A percentile compares a stretch with the other conserved stretches of the same genome.
Conservation (phyloP, 2,888 invertebrate genomes). For the Clanis bilineata region DNA sequence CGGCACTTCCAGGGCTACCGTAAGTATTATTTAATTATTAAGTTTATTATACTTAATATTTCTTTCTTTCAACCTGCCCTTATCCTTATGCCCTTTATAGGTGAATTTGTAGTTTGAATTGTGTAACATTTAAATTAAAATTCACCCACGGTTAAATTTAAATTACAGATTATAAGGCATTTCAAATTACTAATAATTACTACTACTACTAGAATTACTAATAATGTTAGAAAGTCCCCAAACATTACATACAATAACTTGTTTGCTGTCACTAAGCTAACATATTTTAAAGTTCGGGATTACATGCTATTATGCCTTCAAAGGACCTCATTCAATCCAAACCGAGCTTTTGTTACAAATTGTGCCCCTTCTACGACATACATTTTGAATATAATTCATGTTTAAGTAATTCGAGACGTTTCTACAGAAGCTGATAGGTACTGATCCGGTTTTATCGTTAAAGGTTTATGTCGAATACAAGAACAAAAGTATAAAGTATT, state of each 20-base stretch:
- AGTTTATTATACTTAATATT: not conserved
- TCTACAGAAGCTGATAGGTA: not conserved
- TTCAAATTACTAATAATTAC: too few relatives aligned
- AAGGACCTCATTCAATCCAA: constrained; percentile 12
- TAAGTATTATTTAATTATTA: constrained; percentile 37
- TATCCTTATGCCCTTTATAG: too few relatives aligned
- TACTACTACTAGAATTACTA: too few relatives aligned
- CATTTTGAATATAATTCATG: not conserved
- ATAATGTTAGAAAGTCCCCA: not conserved
- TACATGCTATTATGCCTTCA: constrained; percentile 15
- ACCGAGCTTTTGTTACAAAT: not conserved
- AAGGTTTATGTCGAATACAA: too few relatives aligned
- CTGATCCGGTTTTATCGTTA: too few relatives aligned
- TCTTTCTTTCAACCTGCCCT: not conserved
- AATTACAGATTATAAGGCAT: too few relatives aligned
- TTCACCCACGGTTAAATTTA: too few relatives aligned
- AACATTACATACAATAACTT: not conserved
- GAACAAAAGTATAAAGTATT: too few relatives aligned
- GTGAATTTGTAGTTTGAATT: too few relatives aligned
- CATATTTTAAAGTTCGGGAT: constrained; percentile 33
- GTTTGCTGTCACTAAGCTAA: constrained; percentile 32
- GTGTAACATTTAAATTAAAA: too few relatives aligned
- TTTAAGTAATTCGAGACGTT: not conserved
- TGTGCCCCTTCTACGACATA: constrained; percentile 2
- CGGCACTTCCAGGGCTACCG: constrained; percentile 84